These are phyloP conservation scores for Heliconius sara DNA, from an alignment of 2,888 invertebrate genomes.

Conservation along the genomic window DNA sequence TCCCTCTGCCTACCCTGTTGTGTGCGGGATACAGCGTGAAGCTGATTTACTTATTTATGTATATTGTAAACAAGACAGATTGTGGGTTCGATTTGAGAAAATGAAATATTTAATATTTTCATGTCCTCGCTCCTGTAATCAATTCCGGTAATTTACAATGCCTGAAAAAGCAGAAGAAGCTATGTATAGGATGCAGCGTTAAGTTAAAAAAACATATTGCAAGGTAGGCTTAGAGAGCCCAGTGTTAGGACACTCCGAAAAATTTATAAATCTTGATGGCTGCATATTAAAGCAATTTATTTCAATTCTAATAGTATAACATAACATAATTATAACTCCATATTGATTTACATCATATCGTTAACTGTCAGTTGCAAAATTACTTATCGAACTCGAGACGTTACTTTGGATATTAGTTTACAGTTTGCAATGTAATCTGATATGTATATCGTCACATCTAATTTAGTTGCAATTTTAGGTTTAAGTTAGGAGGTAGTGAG, in stretches of 20 bases:
- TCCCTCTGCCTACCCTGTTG: too few relatives aligned
- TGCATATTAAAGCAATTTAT: not conserved
- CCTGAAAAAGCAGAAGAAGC: too few relatives aligned
- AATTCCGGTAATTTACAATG: too few relatives aligned
- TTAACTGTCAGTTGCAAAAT: slow-evolving; percentile 18
- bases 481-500: not conserved
- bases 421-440: slow-evolving; percentile 14
- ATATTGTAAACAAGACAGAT: too few relatives aligned
- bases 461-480: not conserved
- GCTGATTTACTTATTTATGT: too few relatives aligned
- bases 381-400: not conserved
- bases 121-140: too few relatives aligned
- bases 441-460: not conserved
- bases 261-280: not conserved
- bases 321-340: not conserved
- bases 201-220: not conserved
- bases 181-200: too few relatives aligned
- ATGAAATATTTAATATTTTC: too few relatives aligned
- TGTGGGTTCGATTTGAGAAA: too few relatives aligned
- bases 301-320: not conserved
- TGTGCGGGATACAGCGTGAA: too few relatives aligned
- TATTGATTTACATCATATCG: slow-evolving; percentile 20
- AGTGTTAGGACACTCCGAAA: not conserved
- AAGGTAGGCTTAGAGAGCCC: not conserved
- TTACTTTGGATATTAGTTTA: slow-evolving; percentile 9